These are phyloP conservation scores for Allolobophora icterica DNA, from an alignment of 2,888 invertebrate genomes.

Conservation along the genomic window DNA sequence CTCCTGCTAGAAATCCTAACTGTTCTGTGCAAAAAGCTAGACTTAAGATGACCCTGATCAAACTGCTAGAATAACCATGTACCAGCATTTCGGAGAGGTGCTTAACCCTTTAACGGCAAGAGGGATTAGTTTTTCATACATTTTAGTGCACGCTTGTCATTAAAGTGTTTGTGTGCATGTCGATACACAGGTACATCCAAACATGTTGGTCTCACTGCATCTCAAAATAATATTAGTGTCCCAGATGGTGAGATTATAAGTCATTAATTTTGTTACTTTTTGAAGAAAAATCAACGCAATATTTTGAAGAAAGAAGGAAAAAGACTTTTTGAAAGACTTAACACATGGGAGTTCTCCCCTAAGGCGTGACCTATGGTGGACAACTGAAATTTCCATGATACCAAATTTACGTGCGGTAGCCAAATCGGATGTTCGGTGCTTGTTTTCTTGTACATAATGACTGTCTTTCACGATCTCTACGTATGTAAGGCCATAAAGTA, in stretches of 20 bases:
- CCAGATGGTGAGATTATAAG: not conserved
- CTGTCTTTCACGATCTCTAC: not conserved
- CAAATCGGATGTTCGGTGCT: not conserved
- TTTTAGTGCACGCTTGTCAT: too few relatives aligned
- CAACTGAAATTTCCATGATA: not conserved
- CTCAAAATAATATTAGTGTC: not conserved
- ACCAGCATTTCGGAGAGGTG: too few relatives aligned
- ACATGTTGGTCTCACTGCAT: not conserved
- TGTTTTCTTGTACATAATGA: not conserved
- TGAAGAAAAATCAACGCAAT: not conserved
- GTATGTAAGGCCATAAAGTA: too few relatives aligned
- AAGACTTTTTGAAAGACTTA: slow-evolving; percentile 11
- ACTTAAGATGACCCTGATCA: too few relatives aligned
- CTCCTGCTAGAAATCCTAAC: too few relatives aligned
- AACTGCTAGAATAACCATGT: too few relatives aligned
- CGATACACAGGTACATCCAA: not conserved
- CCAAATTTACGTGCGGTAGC: not conserved
- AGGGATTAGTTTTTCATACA: too few relatives aligned
- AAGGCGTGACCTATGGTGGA: not conserved
- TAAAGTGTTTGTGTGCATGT: not conserved
- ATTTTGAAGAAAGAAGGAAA: not conserved
- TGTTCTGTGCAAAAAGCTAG: too few relatives aligned
- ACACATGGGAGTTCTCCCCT: not conserved
- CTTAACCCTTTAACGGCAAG: too few relatives aligned
- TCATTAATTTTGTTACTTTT: not conserved